Evolutionary conservation across 2,797 vertebrate genomes (phyloP), one percentile per base, ranked within the genome.

Genomic region (Poecilia gillii): DNA sequence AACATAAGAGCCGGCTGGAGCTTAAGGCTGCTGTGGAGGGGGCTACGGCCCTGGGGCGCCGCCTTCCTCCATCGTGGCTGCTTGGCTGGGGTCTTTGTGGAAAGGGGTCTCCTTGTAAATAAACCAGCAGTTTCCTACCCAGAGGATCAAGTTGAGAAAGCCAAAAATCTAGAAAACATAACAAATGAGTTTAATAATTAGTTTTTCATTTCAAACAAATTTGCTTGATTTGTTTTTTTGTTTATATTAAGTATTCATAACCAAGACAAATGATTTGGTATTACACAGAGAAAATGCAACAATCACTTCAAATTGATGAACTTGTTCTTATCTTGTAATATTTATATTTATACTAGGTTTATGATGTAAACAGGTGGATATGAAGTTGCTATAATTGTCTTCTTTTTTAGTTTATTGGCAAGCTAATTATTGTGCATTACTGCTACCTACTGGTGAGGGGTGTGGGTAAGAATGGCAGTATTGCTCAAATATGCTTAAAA

Each of bases 41-140:
- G 47, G 33, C 87, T 95, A 94, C 25, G 93, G 90, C 31, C 78
- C 91, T 0, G 93, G 85, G 43, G 92, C 91, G 0, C 94, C 97
- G 76, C 96, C 97, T 80, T 96, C 96, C 88, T 97, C 97, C 73
- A 92, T 92, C 18, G 91, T 84, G 72, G 73, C 77, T 0, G 94
- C 88, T 71, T 88, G 89, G 77, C 41, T 94, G 47, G 92, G 79
- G 74, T 95, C 94, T 77, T 95, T 96, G 76, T 96, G 96, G 96
- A 97, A 98, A 0, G 95, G 84, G 18, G 98, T 98, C 94, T 99
- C 97, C 94, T 98, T 97, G 94, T 96, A 99, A 84, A 98, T 97
- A 93, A 98, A 98, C 98, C 98, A 99, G 92, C 97, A 97, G 94
- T 98, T 98, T 64, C 97, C 97, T 3, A 95, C 95, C 98, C 98